Percentiles rank a stretch among this genome's conserved stretches.
These are phyloP conservation scores for Lagopus muta DNA, from an alignment of 2,113 vertebrate species.

Conservation along the genomic window DNA sequence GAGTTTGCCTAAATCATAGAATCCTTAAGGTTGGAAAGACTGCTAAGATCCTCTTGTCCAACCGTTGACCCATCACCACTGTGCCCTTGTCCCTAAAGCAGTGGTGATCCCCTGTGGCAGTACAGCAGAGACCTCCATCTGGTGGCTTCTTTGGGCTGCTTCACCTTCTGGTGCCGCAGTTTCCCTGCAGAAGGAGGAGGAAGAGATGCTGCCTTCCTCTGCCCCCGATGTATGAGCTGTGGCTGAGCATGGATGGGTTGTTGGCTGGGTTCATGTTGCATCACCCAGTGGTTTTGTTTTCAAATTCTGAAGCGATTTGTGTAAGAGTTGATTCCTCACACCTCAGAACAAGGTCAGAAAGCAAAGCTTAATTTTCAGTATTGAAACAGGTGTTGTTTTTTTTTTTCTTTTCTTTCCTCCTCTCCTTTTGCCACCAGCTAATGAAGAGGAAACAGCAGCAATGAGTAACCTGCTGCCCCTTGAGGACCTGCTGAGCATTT, in stretches of 20 bases:
- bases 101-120: neutral
- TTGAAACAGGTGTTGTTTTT: fast-evolving
- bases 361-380: neutral
- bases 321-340: neutral
- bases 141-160: neutral
- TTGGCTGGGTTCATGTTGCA: neutral
- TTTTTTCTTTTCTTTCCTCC: neutral
- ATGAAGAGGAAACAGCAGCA: neutral
- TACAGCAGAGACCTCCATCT: neutral
- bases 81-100: neutral
- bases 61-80: too few relatives aligned
- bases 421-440: slow-evolving; percentile 7
- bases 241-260: neutral
- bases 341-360: neutral
- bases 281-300: neutral
- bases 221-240: neutral
- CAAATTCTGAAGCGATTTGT: neutral
- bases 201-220: neutral
- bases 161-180: neutral
- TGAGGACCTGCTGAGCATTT: slow-evolving; percentile 73
- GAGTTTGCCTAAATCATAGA: neutral
- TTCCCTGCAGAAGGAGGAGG: neutral
- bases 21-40: too few relatives aligned
- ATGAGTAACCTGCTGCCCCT: neutral
- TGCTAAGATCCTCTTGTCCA: too few relatives aligned